Percentiles rank a stretch among this genome's conserved stretches.
phyloP scores from a whole-genome alignment of 2,113 vertebrate species.

The Trematomus loennbergii region DNA sequence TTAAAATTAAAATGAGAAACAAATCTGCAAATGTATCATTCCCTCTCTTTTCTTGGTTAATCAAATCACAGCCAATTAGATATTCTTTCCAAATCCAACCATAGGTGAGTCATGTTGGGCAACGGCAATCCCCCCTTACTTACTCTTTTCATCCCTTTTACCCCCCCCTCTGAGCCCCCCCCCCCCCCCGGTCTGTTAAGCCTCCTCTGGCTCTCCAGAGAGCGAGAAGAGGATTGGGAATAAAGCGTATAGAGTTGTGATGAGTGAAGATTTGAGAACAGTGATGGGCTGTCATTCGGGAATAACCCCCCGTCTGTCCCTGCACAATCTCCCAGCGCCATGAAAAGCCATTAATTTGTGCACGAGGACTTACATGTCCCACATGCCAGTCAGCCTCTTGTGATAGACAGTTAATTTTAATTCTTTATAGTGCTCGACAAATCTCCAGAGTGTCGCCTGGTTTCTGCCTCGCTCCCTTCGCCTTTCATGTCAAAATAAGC shows the following conservation, averaged over 20 bases:
- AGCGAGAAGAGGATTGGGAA: slow-evolving; percentile 53
- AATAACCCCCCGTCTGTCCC: slow-evolving; percentile 25
- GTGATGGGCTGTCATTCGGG: slow-evolving; percentile 58
- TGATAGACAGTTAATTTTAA: slow-evolving; percentile 55
- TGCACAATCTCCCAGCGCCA: slow-evolving; percentile 21
- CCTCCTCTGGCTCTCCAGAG: slow-evolving; percentile 37
- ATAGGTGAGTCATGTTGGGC: not conserved
- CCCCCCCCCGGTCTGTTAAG: slow-evolving; percentile 16
- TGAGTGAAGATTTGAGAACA: slow-evolving; percentile 65
- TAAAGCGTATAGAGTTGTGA: slow-evolving; percentile 40
- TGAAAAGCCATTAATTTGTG: slow-evolving; percentile 73
- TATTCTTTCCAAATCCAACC: no score
- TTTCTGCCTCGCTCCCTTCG: not conserved
- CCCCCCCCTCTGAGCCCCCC: not conserved
- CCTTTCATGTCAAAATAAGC: not conserved
- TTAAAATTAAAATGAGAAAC: no score
- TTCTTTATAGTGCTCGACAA: slow-evolving; percentile 41
- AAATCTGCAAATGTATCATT: no score
- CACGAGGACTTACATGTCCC: slow-evolving; percentile 64
- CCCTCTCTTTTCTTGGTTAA: no score
- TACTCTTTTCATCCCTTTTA: slow-evolving; percentile 1
- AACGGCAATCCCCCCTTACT: not conserved
- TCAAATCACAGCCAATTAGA: no score
- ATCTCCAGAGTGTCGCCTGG: slow-evolving; percentile 36
- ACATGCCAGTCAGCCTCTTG: slow-evolving; percentile 36